phyloP scores from a whole-genome alignment of 2,888 invertebrate species.

The Eristalinus sepulchralis region DNA sequence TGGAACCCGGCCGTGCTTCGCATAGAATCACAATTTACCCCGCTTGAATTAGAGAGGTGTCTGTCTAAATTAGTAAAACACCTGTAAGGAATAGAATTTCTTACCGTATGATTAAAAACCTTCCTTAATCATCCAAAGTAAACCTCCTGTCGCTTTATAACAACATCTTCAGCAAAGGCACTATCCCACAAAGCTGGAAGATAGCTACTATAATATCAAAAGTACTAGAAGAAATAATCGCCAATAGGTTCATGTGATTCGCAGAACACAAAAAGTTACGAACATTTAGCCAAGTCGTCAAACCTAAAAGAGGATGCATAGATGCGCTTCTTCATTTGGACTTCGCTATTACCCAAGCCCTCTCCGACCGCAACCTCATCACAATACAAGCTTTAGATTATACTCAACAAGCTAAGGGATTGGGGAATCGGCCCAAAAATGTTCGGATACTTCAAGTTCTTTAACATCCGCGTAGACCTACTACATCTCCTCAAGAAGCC shows the following conservation, averaged over 20 bases:
- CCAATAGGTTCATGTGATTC: background rate
- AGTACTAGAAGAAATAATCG: background rate
- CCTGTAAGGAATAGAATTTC: background rate
- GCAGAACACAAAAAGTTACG: too few species aligned
- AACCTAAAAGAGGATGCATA: too few species aligned
- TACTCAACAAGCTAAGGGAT: background rate
- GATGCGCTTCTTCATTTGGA: background rate
- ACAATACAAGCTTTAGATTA: background rate
- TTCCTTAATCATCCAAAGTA: background rate
- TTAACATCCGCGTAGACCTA: background rate
- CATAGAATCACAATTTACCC: background rate
- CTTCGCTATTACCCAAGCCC: background rate
- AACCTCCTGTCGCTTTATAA: background rate
- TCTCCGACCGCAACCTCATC: constrained; percentile 1
- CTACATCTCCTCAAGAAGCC: too few species aligned
- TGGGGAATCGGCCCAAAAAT: background rate
- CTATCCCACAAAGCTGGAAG: background rate
- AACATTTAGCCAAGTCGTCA: too few species aligned
- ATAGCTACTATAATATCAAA: background rate
- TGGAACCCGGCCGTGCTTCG: background rate
- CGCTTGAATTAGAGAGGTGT: background rate
- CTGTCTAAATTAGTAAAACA: background rate
- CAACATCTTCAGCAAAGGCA: background rate
- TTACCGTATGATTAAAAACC: background rate
- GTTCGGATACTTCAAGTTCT: background rate